A percentile compares a stretch with the other conserved stretches of the same genome.
These are phyloP conservation scores for Aleadryas rufinucha DNA, from an alignment of 2,113 vertebrate species.

Conservation along the genomic window DNA sequence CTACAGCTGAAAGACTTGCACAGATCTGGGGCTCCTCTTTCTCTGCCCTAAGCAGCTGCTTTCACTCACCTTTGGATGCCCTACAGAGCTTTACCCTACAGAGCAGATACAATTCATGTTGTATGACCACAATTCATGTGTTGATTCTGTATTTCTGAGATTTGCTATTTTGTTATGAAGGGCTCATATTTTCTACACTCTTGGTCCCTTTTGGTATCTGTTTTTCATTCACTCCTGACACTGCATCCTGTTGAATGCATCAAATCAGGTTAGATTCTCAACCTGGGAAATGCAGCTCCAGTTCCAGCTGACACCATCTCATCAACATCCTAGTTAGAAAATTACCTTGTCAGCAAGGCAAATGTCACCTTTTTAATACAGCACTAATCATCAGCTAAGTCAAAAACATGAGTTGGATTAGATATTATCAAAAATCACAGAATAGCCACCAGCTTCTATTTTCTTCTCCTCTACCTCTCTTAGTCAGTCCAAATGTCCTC, in stretches of 20 bases:
- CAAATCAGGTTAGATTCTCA: neutral
- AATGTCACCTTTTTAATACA: neutral
- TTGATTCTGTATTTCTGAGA: neutral
- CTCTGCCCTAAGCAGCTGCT: neutral
- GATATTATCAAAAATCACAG: neutral
- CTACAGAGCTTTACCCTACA: neutral
- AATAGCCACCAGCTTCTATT: neutral
- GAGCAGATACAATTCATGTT: neutral
- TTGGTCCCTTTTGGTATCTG: neutral
- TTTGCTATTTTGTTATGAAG: neutral
- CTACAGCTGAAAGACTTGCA: neutral
- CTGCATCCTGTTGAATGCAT: neutral
- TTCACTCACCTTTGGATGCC: neutral
- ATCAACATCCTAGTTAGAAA: slow-evolving; percentile 7
- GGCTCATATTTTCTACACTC: neutral
- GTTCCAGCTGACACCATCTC: neutral
- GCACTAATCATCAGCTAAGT: neutral
- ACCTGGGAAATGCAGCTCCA: slow-evolving; percentile 10
- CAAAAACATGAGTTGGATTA: neutral
- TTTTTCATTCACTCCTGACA: neutral
- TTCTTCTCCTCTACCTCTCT: neutral
- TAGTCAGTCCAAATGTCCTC: neutral
- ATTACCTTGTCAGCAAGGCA: neutral
- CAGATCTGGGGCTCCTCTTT: neutral
- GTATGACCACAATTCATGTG: accelerated